phyloP scores from a whole-genome alignment of 2,113 vertebrate genomes.

The Lipotes vexillifer region DNA sequence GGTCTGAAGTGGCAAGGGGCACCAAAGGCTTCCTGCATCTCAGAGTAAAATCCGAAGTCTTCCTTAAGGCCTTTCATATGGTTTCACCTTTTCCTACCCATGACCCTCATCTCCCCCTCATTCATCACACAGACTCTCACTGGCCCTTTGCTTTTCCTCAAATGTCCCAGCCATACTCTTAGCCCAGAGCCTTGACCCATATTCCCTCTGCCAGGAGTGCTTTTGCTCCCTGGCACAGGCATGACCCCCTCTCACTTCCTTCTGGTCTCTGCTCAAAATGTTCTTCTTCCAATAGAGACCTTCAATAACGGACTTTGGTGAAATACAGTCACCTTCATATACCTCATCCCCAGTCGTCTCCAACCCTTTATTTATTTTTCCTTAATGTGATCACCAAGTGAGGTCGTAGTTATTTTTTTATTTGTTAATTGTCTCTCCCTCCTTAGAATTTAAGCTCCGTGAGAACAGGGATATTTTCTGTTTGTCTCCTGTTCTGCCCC shows the following conservation, averaged over 20 bases:
- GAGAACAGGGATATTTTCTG: not conserved
- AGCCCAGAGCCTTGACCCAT: not conserved
- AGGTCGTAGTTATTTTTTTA: not conserved
- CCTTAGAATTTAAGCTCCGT: not conserved
- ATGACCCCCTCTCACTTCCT: not conserved
- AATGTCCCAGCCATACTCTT: not conserved
- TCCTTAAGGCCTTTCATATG: not conserved
- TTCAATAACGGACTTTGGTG: not conserved
- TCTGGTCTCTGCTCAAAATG: not conserved
- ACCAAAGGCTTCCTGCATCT: not conserved
- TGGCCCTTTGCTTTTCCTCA: not conserved
- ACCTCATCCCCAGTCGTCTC: not conserved
- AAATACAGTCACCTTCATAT: not conserved
- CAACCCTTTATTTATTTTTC: not conserved
- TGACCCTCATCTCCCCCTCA: not conserved
- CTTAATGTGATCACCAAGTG: not conserved
- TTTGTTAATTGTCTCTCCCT: not conserved
- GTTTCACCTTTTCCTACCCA: rapidly evolving
- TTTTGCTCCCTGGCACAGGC: not conserved
- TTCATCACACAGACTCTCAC: not conserved
- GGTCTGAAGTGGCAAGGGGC: not conserved
- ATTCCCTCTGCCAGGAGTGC: not conserved
- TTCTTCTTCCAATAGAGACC: not conserved
- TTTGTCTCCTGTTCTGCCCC: not conserved
- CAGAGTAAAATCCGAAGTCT: not conserved